A percentile compares a stretch with the other conserved stretches of the same genome.
Conservation (phyloP, 2,113 vertebrate genomes). For the Corythornis cristatus region DNA sequence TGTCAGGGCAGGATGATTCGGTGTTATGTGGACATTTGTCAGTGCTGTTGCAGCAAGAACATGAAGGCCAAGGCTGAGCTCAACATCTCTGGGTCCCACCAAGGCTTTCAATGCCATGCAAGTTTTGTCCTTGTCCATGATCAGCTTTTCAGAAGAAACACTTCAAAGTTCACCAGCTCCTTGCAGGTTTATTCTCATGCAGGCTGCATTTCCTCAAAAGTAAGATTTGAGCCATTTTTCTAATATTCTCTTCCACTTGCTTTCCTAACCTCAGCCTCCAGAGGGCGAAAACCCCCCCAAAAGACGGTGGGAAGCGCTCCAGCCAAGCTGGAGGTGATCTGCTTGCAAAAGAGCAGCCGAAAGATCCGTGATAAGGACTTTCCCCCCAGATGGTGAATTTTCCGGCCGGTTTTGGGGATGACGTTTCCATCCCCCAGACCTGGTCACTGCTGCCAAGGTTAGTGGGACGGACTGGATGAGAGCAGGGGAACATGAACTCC, state of each 20-base stretch:
- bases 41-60: background rate
- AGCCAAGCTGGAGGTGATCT: background rate
- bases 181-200: background rate
- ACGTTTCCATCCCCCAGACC: fast-evolving
- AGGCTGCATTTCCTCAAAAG: background rate
- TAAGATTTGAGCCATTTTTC: background rate
- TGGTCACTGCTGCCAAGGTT: background rate
- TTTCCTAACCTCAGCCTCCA: background rate
- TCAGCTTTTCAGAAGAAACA: background rate
- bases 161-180: background rate
- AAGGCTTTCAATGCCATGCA: background rate
- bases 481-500: background rate
- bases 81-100: background rate
- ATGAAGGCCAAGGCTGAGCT: fast-evolving
- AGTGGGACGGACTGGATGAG: background rate
- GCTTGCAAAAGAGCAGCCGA: background rate
- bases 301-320: background rate
- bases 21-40: background rate
- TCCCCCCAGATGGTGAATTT: fast-evolving
- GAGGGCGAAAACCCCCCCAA: slow-evolving; percentile 28
- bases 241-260: background rate
- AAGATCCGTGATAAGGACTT: background rate
- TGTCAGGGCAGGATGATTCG: background rate
- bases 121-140: background rate
- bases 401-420: background rate